Evolutionary conservation across 2,113 vertebrate species (phyloP), one percentile per base, ranked within the genome.

Genomic region (Menura novaehollandiae): DNA sequence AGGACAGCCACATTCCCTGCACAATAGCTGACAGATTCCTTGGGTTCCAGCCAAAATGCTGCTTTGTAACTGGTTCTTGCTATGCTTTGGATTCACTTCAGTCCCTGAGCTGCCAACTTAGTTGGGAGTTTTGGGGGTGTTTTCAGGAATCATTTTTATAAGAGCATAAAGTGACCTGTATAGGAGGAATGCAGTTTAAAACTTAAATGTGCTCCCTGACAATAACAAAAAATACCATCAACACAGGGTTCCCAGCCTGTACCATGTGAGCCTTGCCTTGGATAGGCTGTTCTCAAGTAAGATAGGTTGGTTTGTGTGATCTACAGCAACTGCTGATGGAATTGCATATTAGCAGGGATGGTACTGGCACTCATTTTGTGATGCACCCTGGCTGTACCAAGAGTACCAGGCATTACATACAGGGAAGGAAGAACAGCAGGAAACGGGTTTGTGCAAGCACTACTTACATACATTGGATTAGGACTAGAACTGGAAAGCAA

Each of bases 11-110:
- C 89, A 84, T 95, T 95, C 86, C 66, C 84, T 85, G 84, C 88
- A 85, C 85, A 97, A 97, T 47, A 95, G 78, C 85, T 86, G 97
- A 94, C 95, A 97, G 94, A 96, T 96, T 96, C 83, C 60, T 73
- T 94, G 94, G 93, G 79, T 59, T 90, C 73, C 49, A 78, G 91
- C 96, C 97, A 97, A 90, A 80, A 81, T 35, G 21, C 78, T 91
- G 44, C 63, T 85, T 73, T 88, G 26, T 68, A 83, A 90, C 59
- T 24, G 27, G 20, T 79, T 95, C 95, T 59, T 71, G 37, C 72
- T 92, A 15, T 19, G 18, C 41, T 95, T 88, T 89, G 88, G 91
- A 92, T 78, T 84, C 10, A 58, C 35, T 64, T 95, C 85, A 73
- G 52, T 13, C 64, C 55, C 60, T n/a, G 60, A 58, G 73, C 82